A percentile compares a stretch with the other conserved stretches of the same genome.
phyloP scores from a whole-genome alignment of 2,888 invertebrate genomes.

The Synanthedon andrenaeformis region DNA sequence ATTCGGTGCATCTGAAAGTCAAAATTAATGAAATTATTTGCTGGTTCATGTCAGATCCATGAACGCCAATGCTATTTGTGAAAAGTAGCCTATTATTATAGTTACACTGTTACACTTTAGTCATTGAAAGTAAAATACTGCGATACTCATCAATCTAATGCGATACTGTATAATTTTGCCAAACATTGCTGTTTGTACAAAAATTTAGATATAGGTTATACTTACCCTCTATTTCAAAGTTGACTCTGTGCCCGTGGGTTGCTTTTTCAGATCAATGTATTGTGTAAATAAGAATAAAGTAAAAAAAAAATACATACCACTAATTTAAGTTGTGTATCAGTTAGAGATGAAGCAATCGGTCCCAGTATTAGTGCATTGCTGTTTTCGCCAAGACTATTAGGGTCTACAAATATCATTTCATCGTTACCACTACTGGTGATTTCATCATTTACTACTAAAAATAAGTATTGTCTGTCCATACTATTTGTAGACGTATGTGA shows the following conservation, averaged over 20 bases:
- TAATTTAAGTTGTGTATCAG: conserved; percentile 39
- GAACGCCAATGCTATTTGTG: too few relatives aligned
- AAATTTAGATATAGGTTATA: too few relatives aligned
- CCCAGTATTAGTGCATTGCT: conserved; percentile 53
- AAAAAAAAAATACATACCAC: conserved; percentile 33
- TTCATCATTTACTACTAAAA: conserved; percentile 56
- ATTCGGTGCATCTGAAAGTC: conserved; percentile 50
- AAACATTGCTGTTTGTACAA: too few relatives aligned
- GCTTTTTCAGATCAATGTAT: too few relatives aligned
- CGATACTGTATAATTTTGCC: too few relatives aligned
- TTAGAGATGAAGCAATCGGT: conserved; percentile 43
- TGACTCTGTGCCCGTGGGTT: too few relatives aligned
- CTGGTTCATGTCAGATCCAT: too few relatives aligned
- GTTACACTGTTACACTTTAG: too few relatives aligned
- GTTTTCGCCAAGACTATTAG: conserved; percentile 48
- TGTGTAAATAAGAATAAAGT: background rate
- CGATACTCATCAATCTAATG: too few relatives aligned
- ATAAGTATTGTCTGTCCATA: conserved; percentile 38
- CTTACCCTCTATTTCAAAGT: too few relatives aligned
- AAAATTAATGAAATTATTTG: background rate
- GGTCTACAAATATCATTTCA: conserved; percentile 49
- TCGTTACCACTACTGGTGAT: conserved; percentile 40
- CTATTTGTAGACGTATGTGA: background rate
- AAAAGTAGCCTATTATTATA: too few relatives aligned
- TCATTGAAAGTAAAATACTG: too few relatives aligned